Conservation (phyloP, 2,113 vertebrate species). For the Lipophrys pholis region DNA sequence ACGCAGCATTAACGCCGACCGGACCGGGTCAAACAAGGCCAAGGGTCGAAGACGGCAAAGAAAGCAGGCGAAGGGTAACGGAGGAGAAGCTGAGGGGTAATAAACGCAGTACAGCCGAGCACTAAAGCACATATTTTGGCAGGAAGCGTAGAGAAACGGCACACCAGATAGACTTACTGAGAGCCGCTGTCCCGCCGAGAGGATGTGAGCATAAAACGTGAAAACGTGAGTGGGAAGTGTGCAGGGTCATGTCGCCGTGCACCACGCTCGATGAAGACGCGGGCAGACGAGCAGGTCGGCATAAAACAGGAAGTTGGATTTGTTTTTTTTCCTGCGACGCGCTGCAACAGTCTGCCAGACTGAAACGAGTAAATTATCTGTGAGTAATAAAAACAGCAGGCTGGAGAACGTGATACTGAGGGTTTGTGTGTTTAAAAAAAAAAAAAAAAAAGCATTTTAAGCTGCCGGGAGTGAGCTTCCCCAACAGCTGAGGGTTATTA, state of each 20-base stretch:
- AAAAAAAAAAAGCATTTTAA: conserved; percentile 20
- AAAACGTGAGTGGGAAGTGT: conserved; percentile 77
- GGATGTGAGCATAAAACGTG: conserved; percentile 74
- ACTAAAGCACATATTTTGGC: neutral
- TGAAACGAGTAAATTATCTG: conserved; percentile 40
- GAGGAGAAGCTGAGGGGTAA: neutral
- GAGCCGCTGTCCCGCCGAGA: conserved; percentile 58
- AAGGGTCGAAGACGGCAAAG: no score
- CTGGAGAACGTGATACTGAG: conserved; percentile 1
- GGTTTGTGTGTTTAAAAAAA: no score
- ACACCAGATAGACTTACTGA: conserved; percentile 25
- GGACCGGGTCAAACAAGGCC: neutral
- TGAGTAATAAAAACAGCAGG: conserved; percentile 31
- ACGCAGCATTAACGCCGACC: neutral
- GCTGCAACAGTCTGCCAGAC: neutral
- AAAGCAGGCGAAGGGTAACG: neutral
- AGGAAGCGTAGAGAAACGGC: neutral
- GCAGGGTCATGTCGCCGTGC: conserved; percentile 57
- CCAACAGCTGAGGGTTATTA: conserved; percentile 38
- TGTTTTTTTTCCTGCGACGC: conserved; percentile 33
- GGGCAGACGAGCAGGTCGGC: conserved; percentile 20
- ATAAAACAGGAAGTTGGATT: conserved; percentile 58
- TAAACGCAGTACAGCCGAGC: neutral
- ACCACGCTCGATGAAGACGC: conserved; percentile 44
- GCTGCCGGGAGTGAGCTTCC: conserved; percentile 49